Conservation (phyloP, 2,888 invertebrate genomes). For the Caenorhabditis drosophilae region DNA sequence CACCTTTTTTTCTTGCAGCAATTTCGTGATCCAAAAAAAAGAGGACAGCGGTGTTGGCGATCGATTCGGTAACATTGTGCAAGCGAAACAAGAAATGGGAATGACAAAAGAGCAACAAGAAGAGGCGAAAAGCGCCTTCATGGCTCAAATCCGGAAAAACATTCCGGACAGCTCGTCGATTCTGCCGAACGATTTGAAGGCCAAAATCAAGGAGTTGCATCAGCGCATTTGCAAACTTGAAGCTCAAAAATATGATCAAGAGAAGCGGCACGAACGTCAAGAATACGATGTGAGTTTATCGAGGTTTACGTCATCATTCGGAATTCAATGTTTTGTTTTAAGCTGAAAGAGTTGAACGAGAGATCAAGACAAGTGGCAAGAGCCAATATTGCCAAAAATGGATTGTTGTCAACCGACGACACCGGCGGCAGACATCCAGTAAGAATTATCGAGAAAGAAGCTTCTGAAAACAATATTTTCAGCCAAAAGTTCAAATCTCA, state of each 20-base stretch:
- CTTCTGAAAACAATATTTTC: too few species aligned
- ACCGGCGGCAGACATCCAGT: conserved; percentile 52
- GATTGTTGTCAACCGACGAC: conserved; percentile 55
- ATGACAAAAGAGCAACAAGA: conserved; percentile 99
- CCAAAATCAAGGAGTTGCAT: conserved; percentile 67
- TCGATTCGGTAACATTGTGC: conserved; percentile 78
- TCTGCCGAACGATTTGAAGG: conserved; percentile 55
- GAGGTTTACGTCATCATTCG: not conserved
- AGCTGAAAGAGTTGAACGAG: conserved; percentile 69
- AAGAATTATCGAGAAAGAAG: too few species aligned
- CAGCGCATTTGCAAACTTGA: conserved; percentile 67
- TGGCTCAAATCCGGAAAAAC: conserved; percentile 29
- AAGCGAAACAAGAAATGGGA: conserved; percentile 92
- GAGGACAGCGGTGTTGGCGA: conserved; percentile 61
- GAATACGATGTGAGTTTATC: conserved; percentile 64
- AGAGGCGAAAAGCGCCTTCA: conserved; percentile 80
- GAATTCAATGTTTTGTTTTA: conserved; percentile 25
- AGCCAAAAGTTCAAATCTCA: conserved; percentile 94
- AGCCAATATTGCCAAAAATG: conserved; percentile 62
- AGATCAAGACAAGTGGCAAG: conserved; percentile 66
- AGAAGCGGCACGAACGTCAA: conserved; percentile 69
- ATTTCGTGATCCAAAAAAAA: conserved; percentile 62
- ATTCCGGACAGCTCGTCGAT: conserved; percentile 37
- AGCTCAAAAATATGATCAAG: conserved; percentile 67
- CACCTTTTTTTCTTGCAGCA: conserved; percentile 25